These are phyloP conservation scores for Chloroceryle amazona DNA, from an alignment of 2,797 vertebrate species.

Conservation along the genomic window DNA sequence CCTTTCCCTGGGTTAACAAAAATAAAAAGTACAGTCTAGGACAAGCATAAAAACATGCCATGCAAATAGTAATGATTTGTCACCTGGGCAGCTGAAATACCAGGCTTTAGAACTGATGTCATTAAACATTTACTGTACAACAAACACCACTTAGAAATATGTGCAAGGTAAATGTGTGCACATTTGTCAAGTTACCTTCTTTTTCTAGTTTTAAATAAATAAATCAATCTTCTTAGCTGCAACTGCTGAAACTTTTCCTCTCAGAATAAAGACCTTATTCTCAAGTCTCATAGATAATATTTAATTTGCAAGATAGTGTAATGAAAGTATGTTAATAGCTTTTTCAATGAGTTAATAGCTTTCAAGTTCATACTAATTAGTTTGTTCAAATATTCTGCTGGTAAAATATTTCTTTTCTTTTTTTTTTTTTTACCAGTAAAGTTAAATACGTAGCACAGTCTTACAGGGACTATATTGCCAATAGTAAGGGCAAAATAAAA, in stretches of 20 bases:
- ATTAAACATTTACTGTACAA: neutral
- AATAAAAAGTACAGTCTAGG: neutral
- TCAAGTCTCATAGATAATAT: conserved; percentile 36
- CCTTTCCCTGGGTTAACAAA: neutral
- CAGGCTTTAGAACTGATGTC: neutral
- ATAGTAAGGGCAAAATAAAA: neutral
- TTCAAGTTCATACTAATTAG: conserved; percentile 67
- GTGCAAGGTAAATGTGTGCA: neutral
- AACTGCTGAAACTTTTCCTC: conserved; percentile 13
- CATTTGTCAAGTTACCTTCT: neutral
- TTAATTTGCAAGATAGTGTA: conserved; percentile 46
- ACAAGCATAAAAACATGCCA: neutral
- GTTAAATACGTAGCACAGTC: neutral
- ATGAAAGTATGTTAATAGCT: conserved; percentile 70
- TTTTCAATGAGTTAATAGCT: conserved; percentile 67
- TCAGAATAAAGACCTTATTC: conserved; percentile 51
- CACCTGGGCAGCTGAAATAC: neutral
- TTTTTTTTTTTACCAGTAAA: neutral
- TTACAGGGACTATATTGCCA: neutral
- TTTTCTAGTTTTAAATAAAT: neutral
- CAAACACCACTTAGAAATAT: neutral
- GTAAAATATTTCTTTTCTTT: neutral
- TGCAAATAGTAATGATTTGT: neutral
- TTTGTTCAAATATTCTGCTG: conserved; percentile 53
- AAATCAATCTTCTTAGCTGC: conserved; percentile 6